Evolutionary conservation across 2,113 vertebrate species (phyloP), one percentile per base, ranked within the genome.

Genomic region (Heterotilapia buettikoferi): DNA sequence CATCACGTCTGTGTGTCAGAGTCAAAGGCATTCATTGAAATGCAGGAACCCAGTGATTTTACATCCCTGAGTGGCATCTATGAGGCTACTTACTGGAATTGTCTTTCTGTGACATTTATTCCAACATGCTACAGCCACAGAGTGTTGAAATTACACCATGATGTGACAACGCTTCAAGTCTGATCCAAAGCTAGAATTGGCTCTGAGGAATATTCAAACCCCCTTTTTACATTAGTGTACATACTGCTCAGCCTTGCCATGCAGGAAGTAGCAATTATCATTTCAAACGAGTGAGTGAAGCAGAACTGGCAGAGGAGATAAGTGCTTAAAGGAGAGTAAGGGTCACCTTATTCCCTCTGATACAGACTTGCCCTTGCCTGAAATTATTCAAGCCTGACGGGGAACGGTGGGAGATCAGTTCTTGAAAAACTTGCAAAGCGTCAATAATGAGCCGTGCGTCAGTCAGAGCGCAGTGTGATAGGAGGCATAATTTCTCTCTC

Each of bases 311-410:
- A 84, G 90, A 93, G 90, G 84, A 95, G 93, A 96, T 94, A 94
- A 96, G 93, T 94, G 91, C 92, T 93, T 86, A 88, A 88, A 92
- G 83, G 89, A 92, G 90, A 91, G 88, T 52, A 45, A 45, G 90
- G 94, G 95, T 96, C 95, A 93, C 91, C 92, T 91, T 90, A 86
- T 89, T 92, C 91, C 90, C 85, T 94, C 91, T 94, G 92, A 95
- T 95, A 93, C 82, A 79, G 86, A 50, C 80, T 82, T 90, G 90
- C 92, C 92, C 89, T 93, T 85, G 85, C 92, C 84, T 89, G 85
- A 90, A 92, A 93, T 94, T 90, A 95, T 92, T 93, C 88, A 80
- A 88, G 92, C 84, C 84, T 89, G 92, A 90, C 31, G 43, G 90
- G 71, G 81, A 94, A 93, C 92, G 54, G 92, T 89, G 71, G 91